Evolutionary conservation across 1,140 invertebrate genomes (phyloP).

Genomic region (Bemisia tabaci): DNA sequence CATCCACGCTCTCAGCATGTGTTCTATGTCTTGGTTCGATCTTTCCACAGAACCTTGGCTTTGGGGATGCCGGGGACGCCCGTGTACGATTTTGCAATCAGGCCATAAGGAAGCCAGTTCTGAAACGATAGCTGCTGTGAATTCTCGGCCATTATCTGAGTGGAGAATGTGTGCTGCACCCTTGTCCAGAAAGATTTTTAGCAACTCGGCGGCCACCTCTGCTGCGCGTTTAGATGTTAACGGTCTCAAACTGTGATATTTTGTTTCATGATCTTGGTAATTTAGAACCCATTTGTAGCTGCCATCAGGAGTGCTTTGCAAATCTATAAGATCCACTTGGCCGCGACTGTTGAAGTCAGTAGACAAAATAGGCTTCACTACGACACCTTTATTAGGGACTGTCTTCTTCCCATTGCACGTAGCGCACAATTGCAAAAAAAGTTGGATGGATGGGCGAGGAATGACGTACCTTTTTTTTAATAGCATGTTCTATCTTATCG

Average conservation of each 20-base stretch:
- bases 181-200: conserved; percentile 2
- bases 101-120: conserved; percentile 23
- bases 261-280: background rate
- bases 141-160: conserved; percentile 15
- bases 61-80: conserved; percentile 27
- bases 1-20: conserved; percentile 28
- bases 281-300: conserved; percentile 6
- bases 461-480: conserved; percentile 5
- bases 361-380: background rate
- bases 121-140: conserved; percentile 12
- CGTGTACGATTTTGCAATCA: conserved; percentile 30
- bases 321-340: conserved; percentile 2
- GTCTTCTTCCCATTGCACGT: background rate
- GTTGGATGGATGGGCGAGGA: background rate
- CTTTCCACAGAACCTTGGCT: conserved; percentile 27
- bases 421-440: background rate
- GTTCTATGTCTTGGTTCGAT: conserved; percentile 29
- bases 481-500: background rate
- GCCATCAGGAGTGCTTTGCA: background rate
- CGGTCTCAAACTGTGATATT: background rate
- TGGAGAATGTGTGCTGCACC: background rate
- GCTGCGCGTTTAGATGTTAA: background rate
- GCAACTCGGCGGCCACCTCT: background rate
- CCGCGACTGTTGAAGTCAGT: background rate
- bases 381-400: background rate